A percentile compares a stretch with the other conserved stretches of the same genome.
phyloP scores from a whole-genome alignment of 2,113 vertebrate species.

The Epinephelus moara region DNA sequence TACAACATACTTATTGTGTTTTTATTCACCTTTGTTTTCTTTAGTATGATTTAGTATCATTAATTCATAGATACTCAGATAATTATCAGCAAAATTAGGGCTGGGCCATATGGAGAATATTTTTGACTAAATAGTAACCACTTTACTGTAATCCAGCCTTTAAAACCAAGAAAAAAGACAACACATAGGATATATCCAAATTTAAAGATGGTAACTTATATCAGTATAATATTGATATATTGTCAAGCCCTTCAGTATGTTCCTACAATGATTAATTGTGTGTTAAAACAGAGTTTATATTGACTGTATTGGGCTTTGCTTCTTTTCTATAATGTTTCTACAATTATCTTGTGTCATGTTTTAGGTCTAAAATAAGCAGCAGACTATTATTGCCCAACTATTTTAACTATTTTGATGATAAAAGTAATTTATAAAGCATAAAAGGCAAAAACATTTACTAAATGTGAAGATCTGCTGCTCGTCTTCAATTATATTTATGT shows the following conservation, averaged over 20 bases:
- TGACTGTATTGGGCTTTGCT: background rate
- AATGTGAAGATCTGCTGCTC: background rate
- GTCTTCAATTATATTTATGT: too few species aligned
- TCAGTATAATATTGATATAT: too few species aligned
- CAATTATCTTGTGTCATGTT: background rate
- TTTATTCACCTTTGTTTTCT: conserved; percentile 2
- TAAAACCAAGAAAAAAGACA: too few species aligned
- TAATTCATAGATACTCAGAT: background rate
- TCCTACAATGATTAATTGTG: background rate
- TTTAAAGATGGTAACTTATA: too few species aligned
- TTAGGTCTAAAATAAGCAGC: background rate
- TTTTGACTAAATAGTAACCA: too few species aligned
- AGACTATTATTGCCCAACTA: background rate
- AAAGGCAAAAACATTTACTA: background rate
- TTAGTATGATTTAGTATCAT: background rate
- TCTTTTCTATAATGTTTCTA: background rate
- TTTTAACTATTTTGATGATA: background rate
- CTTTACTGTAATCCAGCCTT: too few species aligned
- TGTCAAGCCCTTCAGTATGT: background rate
- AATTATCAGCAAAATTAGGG: too few species aligned
- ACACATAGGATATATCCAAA: too few species aligned
- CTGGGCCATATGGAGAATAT: too few species aligned
- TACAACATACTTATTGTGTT: background rate
- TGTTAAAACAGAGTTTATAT: background rate
- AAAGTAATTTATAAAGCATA: background rate